Percentiles rank a stretch among this genome's conserved stretches.
phyloP scores from a whole-genome alignment of 2,113 vertebrate species.

The Apistogramma diplotaenia region DNA sequence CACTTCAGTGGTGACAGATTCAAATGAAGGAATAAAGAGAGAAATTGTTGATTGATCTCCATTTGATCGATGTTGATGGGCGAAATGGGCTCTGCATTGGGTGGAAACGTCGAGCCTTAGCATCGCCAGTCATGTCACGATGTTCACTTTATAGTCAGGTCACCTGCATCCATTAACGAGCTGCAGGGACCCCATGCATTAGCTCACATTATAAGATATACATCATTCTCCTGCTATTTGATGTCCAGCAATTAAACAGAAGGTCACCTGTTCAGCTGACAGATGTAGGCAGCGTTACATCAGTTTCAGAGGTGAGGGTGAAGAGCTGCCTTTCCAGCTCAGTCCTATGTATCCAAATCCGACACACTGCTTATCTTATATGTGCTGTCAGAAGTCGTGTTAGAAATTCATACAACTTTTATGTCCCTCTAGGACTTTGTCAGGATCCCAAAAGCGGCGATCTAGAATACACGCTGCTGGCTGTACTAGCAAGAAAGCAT shows the following conservation, averaged over 20 bases:
- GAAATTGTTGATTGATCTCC: too few relatives aligned
- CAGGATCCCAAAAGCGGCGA: background rate
- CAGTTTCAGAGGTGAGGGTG: background rate
- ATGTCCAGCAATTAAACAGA: slow-evolving; percentile 5
- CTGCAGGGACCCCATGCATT: background rate
- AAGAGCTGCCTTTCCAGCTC: background rate
- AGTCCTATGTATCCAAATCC: background rate
- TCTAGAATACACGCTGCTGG: background rate
- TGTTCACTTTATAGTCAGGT: background rate
- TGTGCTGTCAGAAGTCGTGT: background rate
- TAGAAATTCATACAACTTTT: slow-evolving; percentile 7
- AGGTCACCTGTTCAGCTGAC: slow-evolving; percentile 15
- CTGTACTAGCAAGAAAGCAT: background rate
- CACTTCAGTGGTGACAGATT: too few relatives aligned
- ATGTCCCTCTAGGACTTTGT: background rate
- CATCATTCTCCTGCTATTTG: background rate
- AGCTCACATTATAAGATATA: slow-evolving; percentile 15
- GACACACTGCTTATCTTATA: background rate
- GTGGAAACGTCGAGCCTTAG: background rate
- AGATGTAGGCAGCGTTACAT: background rate
- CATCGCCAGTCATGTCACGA: background rate
- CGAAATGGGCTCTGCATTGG: background rate
- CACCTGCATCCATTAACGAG: slow-evolving; percentile 5
- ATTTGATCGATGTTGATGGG: too few relatives aligned
- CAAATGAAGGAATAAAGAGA: too few relatives aligned